Percentiles rank a stretch among this genome's conserved stretches.
phyloP scores from a whole-genome alignment of 2,797 vertebrate species.

The Silurus lanzhouensis region DNA sequence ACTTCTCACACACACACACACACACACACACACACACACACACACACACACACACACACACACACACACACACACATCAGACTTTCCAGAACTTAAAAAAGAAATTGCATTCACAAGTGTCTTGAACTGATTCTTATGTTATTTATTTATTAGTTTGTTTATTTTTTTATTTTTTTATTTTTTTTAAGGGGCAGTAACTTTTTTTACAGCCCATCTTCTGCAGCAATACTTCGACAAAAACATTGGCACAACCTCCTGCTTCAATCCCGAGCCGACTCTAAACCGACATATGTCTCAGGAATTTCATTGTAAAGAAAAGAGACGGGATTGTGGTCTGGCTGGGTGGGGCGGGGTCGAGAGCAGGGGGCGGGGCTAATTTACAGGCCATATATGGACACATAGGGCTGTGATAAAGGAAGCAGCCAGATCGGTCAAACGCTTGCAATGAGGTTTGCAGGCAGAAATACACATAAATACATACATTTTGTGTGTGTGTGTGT shows the following conservation, averaged over 20 bases:
- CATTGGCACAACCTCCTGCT: not conserved
- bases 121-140: not conserved
- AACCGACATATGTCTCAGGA: not conserved
- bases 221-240: not conserved
- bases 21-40: constrained; percentile 32
- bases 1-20: not conserved
- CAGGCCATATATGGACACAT: not conserved
- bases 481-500: constrained; percentile 13
- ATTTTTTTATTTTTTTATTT: too few species aligned
- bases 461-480: not conserved
- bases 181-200: not conserved
- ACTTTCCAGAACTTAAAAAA: constrained; percentile 3
- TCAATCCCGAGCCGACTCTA: not conserved
- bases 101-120: not conserved
- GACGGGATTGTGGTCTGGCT: not conserved
- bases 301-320: not conserved
- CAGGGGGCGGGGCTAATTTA: not conserved
- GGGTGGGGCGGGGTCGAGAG: too few species aligned
- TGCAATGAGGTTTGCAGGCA: not conserved
- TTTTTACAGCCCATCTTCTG: not conserved
- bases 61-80: not conserved
- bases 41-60: constrained; percentile 1
- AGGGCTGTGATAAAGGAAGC: not conserved
- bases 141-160: not conserved
- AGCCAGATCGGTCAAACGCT: too few species aligned